Base-by-base conservation (phyloP, 2,113 vertebrate genomes). In the Equus quagga region DNA sequence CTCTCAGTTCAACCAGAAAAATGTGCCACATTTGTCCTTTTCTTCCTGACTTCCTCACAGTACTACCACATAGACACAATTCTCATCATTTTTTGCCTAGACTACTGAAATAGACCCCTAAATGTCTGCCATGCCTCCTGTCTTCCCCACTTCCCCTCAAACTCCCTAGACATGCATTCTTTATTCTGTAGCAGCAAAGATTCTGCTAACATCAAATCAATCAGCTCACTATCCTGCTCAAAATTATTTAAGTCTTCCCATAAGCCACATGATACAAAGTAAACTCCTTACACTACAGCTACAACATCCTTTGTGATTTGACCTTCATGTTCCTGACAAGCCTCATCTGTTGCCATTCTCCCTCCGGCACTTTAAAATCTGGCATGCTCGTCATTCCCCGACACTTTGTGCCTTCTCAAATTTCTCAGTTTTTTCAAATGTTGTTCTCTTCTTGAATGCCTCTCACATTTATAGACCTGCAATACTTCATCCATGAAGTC, bases 401-500 rank as follows among this genome's bases (percentile, higher is more conserved):
- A 69, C 54, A 87, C 54, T 46, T 41, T 24, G 21, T 58, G 64
- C 62, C 69, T n/a, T 92, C 70, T 81, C 46, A 62, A 46, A 82
- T 87, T 67, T 62, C 88, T 72, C 69, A 54, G 58, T 54, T 54
- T 92, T 87, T 79, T 6, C 28, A 70, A 82, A 78, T 64, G 31
- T 69, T 72, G n/a, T 86, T 92, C 51, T 97, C 73, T 64, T 26
- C 90, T 89, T 87, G 89, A 96, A 76, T 33, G 51, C 4, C n/a
- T 84, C 91, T 90, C 28, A 87, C 69, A 80, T 83, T 79, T 73
- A 83, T 44, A 83, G 28, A 67, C 33, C 75, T 83, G 44, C 56
- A 83, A 96, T 92, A 88, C 31, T 65, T 87, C 75, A 90, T 90
- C 75, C 75, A 64, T n/a, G 65, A 94, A 90, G 69, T 83, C 31